Base-by-base conservation (phyloP, 2,797 vertebrate species). In the Aotus griseimembra region DNA sequence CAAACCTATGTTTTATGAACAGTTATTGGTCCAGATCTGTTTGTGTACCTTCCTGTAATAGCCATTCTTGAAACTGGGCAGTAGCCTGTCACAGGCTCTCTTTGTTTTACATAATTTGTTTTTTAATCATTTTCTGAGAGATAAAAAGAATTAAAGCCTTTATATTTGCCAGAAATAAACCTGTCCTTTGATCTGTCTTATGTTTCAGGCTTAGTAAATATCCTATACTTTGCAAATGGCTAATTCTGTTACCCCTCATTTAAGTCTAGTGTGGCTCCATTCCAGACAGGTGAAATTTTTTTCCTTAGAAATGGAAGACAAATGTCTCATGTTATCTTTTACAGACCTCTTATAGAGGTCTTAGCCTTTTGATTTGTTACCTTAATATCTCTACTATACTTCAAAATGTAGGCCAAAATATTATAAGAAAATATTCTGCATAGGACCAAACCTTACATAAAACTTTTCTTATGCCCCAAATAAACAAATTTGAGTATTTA, bases 51-150 rank as follows among this genome's bases (percentile, higher is more conserved):
- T 96, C 91, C 46, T 86, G 24, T 72, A 97, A 88, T 3, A 98
- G 67, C 94, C 96, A 97, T 19, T 95, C 50, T 41, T 97, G 94
- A 46, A 98, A 98, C 1, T n/a, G 76, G 1, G 86, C n/a, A 9
- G 77, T 86, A 33, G 95, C 70, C 11, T 26, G 4, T 97, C 50
- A 33, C 12, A 89, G 44, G 88, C 39, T 48, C 2, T 73, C 12
- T 50, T 92, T 17, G 15, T 12, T 44, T 97, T 61, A 5, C 75
- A 83, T 5, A 97, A 76, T 58, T 84, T 97, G 8, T 93, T 33
- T 92, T 96, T 96, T 93, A 82, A 96, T 95, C 22, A 90, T 97
- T 97, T 96, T 97, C 98, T 98, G 93, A 88, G 85, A 94, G 44
- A 46, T 82, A 94, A 81, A 46, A 84, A 73, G 50, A 79, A 88